Evolutionary conservation across 2,888 invertebrate genomes (phyloP).

Genomic region (Lysandra coridon): DNA sequence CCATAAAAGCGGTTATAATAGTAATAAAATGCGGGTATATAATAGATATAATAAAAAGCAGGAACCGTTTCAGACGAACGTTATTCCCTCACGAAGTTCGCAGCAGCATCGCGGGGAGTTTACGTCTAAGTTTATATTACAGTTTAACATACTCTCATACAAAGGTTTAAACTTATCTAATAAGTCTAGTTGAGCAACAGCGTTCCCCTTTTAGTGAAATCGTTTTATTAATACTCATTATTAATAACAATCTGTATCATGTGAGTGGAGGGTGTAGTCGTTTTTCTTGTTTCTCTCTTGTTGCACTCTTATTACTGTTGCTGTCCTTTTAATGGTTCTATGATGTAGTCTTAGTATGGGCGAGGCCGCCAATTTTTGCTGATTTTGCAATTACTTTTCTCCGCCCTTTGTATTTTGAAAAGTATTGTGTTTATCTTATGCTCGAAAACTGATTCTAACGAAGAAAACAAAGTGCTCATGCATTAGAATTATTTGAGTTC

Average conservation of each 20-base stretch:
- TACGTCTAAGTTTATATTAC: constrained; percentile 66
- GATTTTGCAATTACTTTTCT: too few species aligned
- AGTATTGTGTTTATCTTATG: too few species aligned
- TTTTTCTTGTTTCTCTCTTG: neutral
- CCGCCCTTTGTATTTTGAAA: too few species aligned
- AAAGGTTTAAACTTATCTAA: constrained; percentile 71
- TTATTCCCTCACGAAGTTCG: constrained; percentile 32
- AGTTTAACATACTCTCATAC: constrained; percentile 63
- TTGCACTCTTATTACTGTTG: neutral
- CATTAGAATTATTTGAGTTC: too few species aligned
- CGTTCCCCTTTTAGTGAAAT: constrained; percentile 32
- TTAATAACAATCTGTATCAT: neutral
- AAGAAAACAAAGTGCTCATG: too few species aligned
- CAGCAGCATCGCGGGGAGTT: constrained; percentile 37
- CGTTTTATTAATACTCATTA: constrained; percentile 30
- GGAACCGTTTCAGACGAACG: constrained; percentile 27
- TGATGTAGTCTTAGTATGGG: too few species aligned
- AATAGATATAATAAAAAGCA: constrained; percentile 22
- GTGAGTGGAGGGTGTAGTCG: neutral
- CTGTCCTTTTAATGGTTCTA: neutral
- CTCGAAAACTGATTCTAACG: too few species aligned
- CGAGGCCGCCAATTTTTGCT: too few species aligned
- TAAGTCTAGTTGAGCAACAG: constrained; percentile 53
- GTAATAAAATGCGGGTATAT: neutral
- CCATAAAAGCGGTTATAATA: neutral